phyloP scores from a whole-genome alignment of 2,797 vertebrate species.

The Anguilla anguilla region DNA sequence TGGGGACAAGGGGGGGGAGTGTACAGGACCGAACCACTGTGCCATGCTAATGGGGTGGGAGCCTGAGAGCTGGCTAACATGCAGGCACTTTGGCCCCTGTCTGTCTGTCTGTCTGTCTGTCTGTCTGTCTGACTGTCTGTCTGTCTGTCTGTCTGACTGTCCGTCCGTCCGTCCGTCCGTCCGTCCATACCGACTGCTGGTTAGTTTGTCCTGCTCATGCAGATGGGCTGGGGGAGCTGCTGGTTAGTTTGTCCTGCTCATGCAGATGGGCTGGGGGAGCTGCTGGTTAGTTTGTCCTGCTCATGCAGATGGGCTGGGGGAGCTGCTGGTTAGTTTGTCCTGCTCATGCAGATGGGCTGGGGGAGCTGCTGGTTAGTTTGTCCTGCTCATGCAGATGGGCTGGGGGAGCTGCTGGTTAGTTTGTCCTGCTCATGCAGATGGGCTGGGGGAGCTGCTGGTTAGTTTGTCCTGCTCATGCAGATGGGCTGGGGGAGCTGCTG shows the following conservation, averaged over 20 bases:
- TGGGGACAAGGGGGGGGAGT: not conserved
- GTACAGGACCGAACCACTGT: not conserved
- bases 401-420: constrained; percentile 56
- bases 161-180: constrained; percentile 44
- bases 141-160: constrained; percentile 40
- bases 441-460: constrained; percentile 53
- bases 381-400: constrained; percentile 78
- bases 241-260: constrained; percentile 73
- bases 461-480: constrained; percentile 80
- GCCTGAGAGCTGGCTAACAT: not conserved
- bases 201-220: constrained; percentile 79
- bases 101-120: constrained; percentile 38
- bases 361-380: constrained; percentile 61
- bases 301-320: constrained; percentile 76
- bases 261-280: constrained; percentile 69
- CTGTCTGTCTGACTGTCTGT: constrained; percentile 45
- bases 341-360: constrained; percentile 77
- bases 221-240: constrained; percentile 53
- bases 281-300: constrained; percentile 67
- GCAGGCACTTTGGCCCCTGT: constrained; percentile 3
- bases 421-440: constrained; percentile 80
- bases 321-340: constrained; percentile 65
- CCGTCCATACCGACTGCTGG: constrained; percentile 60
- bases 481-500: constrained; percentile 53
- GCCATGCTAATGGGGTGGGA: not conserved